These are phyloP conservation scores for Cossypha polioptera DNA, from an alignment of 2,797 vertebrate species.

Conservation along the genomic window DNA sequence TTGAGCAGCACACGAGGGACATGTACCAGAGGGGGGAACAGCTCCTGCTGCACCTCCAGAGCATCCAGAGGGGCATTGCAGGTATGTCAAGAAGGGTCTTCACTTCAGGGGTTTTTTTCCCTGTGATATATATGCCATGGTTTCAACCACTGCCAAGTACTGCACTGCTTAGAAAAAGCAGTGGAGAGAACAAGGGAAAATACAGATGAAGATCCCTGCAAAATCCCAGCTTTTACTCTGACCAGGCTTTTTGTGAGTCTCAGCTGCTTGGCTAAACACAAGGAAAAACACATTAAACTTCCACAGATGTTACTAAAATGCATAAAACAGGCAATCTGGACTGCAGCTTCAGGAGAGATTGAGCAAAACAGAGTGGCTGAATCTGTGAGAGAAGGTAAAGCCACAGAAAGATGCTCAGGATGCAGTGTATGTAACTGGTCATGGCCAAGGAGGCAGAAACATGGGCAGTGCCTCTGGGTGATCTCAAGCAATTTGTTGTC, in stretches of 20 bases:
- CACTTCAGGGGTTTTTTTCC: background rate
- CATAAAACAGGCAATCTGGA: fast-evolving
- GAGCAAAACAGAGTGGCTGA: background rate
- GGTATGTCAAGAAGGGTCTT: background rate
- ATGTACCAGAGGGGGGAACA: slow-evolving; percentile 77
- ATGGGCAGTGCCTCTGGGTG: fast-evolving
- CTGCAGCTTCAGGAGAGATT: background rate
- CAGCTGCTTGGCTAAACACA: background rate
- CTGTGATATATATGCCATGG: background rate
- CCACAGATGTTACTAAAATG: background rate
- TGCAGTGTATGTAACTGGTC: fast-evolving
- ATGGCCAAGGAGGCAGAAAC: background rate
- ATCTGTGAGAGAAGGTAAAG: too few species aligned
- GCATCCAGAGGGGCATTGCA: slow-evolving; percentile 46
- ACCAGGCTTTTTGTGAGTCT: background rate
- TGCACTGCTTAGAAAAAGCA: background rate
- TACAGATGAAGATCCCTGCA: background rate
- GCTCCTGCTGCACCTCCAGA: slow-evolving; percentile 76
- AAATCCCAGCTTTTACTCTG: background rate
- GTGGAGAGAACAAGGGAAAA: background rate
- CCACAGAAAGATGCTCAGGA: too few species aligned
- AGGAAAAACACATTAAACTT: background rate
- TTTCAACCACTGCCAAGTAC: background rate
- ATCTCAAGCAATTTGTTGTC: fast-evolving
- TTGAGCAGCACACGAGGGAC: slow-evolving; percentile 66